Base-by-base conservation (phyloP, 2,113 vertebrate genomes). In the Myrmecobius fasciatus region DNA sequence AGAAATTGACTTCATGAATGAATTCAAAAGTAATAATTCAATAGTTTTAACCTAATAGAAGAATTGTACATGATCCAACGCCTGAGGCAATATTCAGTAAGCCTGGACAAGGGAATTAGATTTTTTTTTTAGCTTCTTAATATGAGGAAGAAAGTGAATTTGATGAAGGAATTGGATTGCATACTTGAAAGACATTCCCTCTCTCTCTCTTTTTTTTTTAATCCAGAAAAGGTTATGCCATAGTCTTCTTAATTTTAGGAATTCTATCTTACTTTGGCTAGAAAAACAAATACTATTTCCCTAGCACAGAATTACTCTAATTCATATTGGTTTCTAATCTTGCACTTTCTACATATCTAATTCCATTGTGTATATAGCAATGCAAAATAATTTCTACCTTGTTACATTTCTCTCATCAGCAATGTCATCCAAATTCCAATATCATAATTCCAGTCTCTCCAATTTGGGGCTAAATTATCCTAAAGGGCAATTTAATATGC, bases 11-110 rank as follows among this genome's bases (percentile, higher is more conserved):
- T 52, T n/a, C 53, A 31, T 49, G 31, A 94, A 91, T 56, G 6
- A 20, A 90, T 90, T 90, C 48, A 31, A 93, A 96, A 96, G 28
- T 60, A 94, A 52, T 91, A 75, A 94, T 60, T 88, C 36, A 91
- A 56, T 52, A 46, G 2, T 36, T 46, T 52, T 52, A 95, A 89
- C 52, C 53, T 90, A 95, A 91, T 91, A 52, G 92, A 94, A 91
- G 48, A 93, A 12, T 17, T 53, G 8, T 36, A 49, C 75, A 92
- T 92, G 47, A 51, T 95, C 94, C 92, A 95, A 94, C 94, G 36
- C 26, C 36, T 91, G 47, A 52, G 48, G 48, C 12, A 52, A 93
- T 14, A 91, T 67, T 95, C 48, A 52, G 52, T 96, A 75, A 96
- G 92, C 53, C 25, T 90, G 4, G 75, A 46, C 7, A 14, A 52